phyloP scores from a whole-genome alignment of 2,113 vertebrate genomes.

The Passer montanus region DNA sequence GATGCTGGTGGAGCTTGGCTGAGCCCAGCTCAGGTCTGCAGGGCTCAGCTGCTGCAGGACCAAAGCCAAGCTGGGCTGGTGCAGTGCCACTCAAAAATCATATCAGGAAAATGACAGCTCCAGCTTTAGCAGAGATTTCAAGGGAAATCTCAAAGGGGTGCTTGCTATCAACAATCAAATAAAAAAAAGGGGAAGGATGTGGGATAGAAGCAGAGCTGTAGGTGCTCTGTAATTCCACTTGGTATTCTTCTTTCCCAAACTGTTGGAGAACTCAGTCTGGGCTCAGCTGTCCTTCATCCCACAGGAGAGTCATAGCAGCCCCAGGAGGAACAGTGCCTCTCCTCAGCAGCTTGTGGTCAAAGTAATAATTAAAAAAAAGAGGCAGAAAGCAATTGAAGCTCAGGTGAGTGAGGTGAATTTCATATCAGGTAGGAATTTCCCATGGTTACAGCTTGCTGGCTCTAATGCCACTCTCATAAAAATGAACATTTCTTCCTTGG shows the following conservation, averaged over 20 bases:
- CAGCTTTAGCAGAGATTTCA: not conserved
- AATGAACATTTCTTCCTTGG: constrained; percentile 17
- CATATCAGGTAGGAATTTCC: constrained; percentile 39
- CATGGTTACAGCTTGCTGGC: not conserved
- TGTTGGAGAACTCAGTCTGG: not conserved
- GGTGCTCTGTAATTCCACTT: not conserved
- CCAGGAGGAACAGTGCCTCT: not conserved
- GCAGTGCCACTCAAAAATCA: not conserved
- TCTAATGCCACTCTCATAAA: constrained; percentile 20
- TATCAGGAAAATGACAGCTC: not conserved
- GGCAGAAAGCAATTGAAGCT: not conserved
- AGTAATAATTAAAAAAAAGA: not conserved
- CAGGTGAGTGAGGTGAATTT: constrained; percentile 28
- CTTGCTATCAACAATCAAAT: not conserved
- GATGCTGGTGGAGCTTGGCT: not conserved
- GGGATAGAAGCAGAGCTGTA: not conserved
- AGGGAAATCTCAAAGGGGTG: not conserved
- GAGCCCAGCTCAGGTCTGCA: not conserved
- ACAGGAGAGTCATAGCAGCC: not conserved
- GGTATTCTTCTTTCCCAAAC: not conserved
- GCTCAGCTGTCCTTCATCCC: not conserved
- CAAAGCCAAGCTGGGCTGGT: not conserved
- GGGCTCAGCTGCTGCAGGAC: constrained; percentile 35
- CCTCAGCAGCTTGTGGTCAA: not conserved
- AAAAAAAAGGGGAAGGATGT: not conserved